Percentiles rank a stretch among this genome's conserved stretches.
phyloP scores from a whole-genome alignment of 2,888 invertebrate species.

The Hermaeophaga mercurialis region DNA sequence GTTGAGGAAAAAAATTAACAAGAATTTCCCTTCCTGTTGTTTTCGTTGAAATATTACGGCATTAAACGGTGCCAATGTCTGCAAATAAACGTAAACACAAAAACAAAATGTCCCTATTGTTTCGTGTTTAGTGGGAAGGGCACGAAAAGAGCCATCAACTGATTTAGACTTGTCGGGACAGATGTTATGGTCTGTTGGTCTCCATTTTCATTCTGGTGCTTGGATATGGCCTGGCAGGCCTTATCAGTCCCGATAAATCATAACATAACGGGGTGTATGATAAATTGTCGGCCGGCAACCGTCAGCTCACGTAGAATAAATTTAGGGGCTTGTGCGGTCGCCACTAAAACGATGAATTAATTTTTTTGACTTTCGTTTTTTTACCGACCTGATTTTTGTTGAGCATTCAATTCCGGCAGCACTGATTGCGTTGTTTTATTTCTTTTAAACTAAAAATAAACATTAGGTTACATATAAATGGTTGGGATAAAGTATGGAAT shows the following conservation, averaged over 20 bases:
- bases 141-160: constrained; percentile 12
- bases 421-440: no score
- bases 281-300: constrained; percentile 17
- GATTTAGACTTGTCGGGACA: constrained; percentile 17
- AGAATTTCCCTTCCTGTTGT: no score
- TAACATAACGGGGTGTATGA: constrained; percentile 17
- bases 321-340: constrained; percentile 7
- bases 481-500: no score
- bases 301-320: constrained; percentile 12
- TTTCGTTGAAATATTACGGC: no score
- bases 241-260: constrained; percentile 27
- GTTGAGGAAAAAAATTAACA: no score
- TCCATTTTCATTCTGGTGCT: constrained; percentile 18
- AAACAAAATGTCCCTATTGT: constrained; percentile 11
- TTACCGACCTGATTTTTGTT: background rate
- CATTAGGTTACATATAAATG: no score
- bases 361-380: constrained; percentile 19
- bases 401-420: constrained; percentile 1
- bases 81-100: constrained; percentile 19
- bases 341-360: constrained; percentile 14
- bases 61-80: background rate
- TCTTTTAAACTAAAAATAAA: no score
- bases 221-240: constrained; percentile 11
- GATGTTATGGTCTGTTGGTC: constrained; percentile 15
- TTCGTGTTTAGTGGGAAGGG: constrained; percentile 13